These are phyloP conservation scores for Nebria ingens DNA, from an alignment of 1,140 invertebrate genomes.

Conservation along the genomic window DNA sequence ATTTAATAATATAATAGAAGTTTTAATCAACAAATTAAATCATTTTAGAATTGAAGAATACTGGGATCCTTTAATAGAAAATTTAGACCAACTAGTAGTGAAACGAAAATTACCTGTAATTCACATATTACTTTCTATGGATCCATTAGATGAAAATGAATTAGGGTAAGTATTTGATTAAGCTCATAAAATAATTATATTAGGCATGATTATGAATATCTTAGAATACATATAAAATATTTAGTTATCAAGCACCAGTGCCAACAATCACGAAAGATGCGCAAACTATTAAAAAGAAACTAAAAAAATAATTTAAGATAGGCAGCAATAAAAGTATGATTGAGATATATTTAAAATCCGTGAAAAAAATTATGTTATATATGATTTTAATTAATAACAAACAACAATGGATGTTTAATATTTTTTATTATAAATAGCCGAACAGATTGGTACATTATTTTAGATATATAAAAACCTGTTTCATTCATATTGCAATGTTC, in stretches of 20 bases:
- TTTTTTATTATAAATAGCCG: neutral
- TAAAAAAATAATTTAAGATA: neutral
- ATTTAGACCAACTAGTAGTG: slow-evolving; percentile 61
- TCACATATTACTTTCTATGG: slow-evolving; percentile 58
- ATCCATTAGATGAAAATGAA: slow-evolving; percentile 39
- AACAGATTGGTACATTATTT: no score
- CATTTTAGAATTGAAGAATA: slow-evolving; percentile 60
- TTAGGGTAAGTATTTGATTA: slow-evolving; percentile 36
- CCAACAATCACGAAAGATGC: neutral
- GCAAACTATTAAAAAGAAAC: neutral
- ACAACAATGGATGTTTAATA: neutral
- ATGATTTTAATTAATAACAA: neutral
- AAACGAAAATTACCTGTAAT: slow-evolving; percentile 62
- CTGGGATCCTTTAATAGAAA: slow-evolving; percentile 65
- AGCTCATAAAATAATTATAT: neutral
- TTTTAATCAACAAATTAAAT: no score
- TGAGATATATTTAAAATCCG: neutral
- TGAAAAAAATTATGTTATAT: neutral
- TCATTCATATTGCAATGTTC: neutral
- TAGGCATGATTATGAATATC: no score
- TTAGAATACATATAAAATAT: neutral
- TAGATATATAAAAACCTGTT: neutral
- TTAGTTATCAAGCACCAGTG: neutral
- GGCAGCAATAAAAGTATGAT: no score
- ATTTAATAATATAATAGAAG: slow-evolving; percentile 7